Conservation (phyloP, 2,797 vertebrate species). For the Onychomys arenicola region DNA sequence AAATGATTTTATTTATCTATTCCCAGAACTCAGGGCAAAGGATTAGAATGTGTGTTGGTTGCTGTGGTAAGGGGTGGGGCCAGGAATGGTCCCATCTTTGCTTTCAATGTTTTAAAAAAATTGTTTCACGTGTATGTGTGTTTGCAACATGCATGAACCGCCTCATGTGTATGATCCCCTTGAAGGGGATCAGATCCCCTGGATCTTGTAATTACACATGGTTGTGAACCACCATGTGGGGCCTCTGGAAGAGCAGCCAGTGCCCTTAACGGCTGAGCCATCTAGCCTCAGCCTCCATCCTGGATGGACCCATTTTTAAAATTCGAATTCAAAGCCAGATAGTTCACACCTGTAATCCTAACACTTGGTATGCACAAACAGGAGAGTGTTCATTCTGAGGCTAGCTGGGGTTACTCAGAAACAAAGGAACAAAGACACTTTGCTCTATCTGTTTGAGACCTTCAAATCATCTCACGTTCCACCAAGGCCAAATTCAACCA, state of each 20-base stretch:
- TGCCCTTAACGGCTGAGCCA: background rate
- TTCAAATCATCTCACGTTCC: background rate
- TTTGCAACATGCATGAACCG: background rate
- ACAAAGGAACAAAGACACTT: background rate
- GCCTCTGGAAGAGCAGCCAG: background rate
- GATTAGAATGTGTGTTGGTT: background rate
- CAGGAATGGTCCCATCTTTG: background rate
- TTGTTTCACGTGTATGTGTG: background rate
- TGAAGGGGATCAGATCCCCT: background rate
- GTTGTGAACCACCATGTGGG: no score
- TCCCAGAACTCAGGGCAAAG: constrained; percentile 28
- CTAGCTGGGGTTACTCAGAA: background rate
- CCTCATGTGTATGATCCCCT: background rate
- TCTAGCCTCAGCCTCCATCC: background rate
- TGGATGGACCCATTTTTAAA: background rate
- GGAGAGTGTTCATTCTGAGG: background rate
- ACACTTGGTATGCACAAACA: background rate
- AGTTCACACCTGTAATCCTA: background rate
- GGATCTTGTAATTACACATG: background rate
- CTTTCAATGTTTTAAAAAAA: background rate
- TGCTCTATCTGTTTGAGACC: background rate
- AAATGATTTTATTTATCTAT: constrained; percentile 55
- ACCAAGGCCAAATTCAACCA: constrained; percentile 17
- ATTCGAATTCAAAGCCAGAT: background rate
- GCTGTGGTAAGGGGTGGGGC: background rate